Conservation (phyloP, 2,888 invertebrate species). For the Creontiades dilutus region DNA sequence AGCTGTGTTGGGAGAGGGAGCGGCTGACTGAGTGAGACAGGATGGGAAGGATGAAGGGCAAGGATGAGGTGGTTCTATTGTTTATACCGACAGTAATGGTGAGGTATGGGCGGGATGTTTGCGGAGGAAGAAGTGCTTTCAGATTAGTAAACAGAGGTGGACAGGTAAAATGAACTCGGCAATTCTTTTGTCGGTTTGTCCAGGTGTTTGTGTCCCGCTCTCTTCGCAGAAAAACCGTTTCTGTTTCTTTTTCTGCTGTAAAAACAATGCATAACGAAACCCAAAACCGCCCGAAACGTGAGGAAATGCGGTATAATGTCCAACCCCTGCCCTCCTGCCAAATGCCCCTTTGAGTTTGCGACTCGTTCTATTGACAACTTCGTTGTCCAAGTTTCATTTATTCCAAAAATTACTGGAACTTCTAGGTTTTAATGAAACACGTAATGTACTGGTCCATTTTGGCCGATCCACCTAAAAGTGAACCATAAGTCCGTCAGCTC, state of each 20-base stretch:
- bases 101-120: slow-evolving; percentile 58
- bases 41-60: neutral
- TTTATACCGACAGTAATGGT: slow-evolving; percentile 38
- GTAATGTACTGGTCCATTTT: no score
- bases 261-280: slow-evolving; percentile 12
- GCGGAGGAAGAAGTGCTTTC: slow-evolving; percentile 64
- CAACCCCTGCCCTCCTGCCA: no score
- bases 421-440: no score
- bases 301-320: neutral
- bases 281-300: slow-evolving; percentile 24
- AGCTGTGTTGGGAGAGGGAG: neutral
- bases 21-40: neutral
- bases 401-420: no score
- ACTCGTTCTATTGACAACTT: no score
- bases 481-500: no score
- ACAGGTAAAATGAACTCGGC: slow-evolving; percentile 68
- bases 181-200: slow-evolving; percentile 61
- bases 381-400: no score
- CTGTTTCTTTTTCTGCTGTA: slow-evolving; percentile 1
- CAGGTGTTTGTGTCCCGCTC: slow-evolving; percentile 55
- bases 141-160: slow-evolving; percentile 60
- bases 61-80: neutral
- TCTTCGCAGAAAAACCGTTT: neutral
- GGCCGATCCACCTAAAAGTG: no score
- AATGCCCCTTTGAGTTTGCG: no score